Conservation (phyloP, 1,140 invertebrate genomes). For the Spodoptera frugiperda region DNA sequence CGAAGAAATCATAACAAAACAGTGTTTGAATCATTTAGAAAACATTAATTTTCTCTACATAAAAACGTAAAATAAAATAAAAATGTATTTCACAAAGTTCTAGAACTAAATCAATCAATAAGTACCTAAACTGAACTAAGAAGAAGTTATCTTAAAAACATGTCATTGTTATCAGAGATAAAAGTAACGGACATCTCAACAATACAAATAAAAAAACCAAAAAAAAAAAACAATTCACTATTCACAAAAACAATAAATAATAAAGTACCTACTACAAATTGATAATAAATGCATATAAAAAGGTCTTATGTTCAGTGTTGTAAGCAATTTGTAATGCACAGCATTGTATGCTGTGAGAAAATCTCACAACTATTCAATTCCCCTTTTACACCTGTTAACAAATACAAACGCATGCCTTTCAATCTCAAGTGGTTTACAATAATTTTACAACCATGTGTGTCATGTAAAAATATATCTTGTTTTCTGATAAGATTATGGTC, state of each 20-base stretch:
- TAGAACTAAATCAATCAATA: no score
- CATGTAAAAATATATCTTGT: constrained; percentile 13
- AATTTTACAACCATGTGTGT: neutral
- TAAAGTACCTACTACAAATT: no score
- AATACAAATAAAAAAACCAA: no score
- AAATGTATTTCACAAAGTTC: no score
- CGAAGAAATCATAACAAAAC: neutral
- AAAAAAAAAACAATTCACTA: no score
- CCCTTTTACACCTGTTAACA: neutral
- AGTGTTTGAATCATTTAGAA: neutral
- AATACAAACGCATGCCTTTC: neutral
- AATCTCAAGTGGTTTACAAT: constrained; percentile 5
- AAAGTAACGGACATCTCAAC: no score
- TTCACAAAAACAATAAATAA: neutral
- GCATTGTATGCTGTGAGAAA: constrained; percentile 14
- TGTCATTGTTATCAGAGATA: no score
- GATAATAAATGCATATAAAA: constrained; percentile 5
- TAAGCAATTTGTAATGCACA: constrained; percentile 9
- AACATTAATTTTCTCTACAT: neutral
- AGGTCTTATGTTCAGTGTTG: neutral
- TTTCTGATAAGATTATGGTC: constrained; percentile 1
- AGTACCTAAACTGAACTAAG: no score
- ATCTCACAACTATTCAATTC: constrained; percentile 8
- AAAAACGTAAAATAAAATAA: no score
- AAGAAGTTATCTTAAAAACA: no score